phyloP scores from a whole-genome alignment of 2,113 vertebrate genomes.

The Catagonus wagneri region DNA sequence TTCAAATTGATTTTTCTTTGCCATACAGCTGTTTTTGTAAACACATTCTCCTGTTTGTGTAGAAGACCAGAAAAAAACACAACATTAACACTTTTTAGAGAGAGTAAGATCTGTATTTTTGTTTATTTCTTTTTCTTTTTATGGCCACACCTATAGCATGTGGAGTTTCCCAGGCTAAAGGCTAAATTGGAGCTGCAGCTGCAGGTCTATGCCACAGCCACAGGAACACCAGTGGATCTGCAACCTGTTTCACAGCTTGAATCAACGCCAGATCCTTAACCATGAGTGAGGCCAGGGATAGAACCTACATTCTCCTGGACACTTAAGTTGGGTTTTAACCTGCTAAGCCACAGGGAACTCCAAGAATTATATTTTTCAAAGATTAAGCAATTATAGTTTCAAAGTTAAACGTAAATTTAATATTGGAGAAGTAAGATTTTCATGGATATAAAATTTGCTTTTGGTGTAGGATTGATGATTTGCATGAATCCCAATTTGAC shows the following conservation, averaged over 20 bases:
- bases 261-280: no score
- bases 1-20: slow-evolving; percentile 3
- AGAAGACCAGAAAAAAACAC: slow-evolving; percentile 20
- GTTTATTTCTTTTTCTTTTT: no score
- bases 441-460: slow-evolving; percentile 32
- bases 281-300: no score
- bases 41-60: not conserved
- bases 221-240: no score
- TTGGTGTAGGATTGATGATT: slow-evolving; percentile 54
- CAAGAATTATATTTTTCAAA: not conserved
- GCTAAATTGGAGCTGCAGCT: no score
- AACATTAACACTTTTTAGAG: not conserved
- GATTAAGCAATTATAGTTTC: slow-evolving; percentile 11
- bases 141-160: no score
- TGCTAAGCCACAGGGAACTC: no score
- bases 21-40: not conserved
- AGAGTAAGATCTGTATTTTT: not conserved
- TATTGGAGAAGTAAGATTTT: slow-evolving; percentile 45
- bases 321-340: no score
- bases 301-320: no score
- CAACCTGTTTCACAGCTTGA: no score
- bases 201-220: no score
- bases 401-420: slow-evolving; percentile 64
- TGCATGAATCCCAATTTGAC: slow-evolving; percentile 56
- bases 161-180: no score